phyloP scores from a whole-genome alignment of 2,797 vertebrate genomes.

The Halcyon chelicuti region DNA sequence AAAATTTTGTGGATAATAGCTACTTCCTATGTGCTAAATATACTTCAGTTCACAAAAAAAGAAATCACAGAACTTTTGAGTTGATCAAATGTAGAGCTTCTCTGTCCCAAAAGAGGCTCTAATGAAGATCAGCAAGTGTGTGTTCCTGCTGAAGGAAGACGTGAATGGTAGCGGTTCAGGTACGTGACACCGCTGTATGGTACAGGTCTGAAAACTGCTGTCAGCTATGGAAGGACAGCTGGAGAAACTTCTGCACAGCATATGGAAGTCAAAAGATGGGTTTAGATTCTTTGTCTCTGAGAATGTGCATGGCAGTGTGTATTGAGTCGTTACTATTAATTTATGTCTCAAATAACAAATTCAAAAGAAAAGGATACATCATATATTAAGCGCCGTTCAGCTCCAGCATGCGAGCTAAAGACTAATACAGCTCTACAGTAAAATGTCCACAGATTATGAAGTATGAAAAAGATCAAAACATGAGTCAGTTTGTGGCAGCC shows the following conservation, averaged over 20 bases:
- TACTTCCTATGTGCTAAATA: neutral
- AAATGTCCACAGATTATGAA: neutral
- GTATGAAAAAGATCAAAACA: neutral
- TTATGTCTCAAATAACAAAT: neutral
- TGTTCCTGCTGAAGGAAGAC: neutral
- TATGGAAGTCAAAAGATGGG: neutral
- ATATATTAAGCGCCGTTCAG: neutral
- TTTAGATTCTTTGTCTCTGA: neutral
- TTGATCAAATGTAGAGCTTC: neutral
- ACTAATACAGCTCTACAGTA: neutral
- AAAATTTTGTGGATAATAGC: neutral
- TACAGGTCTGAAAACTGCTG: neutral
- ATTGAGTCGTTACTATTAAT: neutral
- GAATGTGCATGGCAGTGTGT: neutral
- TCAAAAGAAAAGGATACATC: neutral
- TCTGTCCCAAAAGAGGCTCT: neutral
- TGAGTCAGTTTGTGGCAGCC: constrained; percentile 2
- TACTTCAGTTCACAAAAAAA: neutral
- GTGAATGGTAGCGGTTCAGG: neutral
- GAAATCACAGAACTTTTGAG: neutral
- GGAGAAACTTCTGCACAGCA: neutral
- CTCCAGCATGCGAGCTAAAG: neutral
- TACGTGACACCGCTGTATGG: neutral
- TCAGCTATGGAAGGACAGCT: neutral
- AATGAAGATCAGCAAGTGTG: neutral